phyloP scores from a whole-genome alignment of 2,888 invertebrate species.

The Chrysotoxum bicinctum region DNA sequence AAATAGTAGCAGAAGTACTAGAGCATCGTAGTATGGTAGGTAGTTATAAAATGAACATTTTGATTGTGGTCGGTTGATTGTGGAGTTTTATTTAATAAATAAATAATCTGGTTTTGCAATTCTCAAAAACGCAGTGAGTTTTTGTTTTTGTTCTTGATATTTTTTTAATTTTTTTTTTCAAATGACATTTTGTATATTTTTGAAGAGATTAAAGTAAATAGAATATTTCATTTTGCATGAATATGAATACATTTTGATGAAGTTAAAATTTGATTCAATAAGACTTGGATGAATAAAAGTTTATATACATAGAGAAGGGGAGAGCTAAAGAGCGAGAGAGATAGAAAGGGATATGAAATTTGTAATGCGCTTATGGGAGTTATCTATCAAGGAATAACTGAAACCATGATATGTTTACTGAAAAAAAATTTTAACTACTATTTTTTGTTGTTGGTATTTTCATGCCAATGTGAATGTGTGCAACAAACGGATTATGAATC shows the following conservation, averaged over 20 bases:
- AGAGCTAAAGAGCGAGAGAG: neutral
- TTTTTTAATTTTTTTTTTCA: neutral
- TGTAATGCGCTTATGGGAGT: neutral
- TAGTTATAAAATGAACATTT: conserved; percentile 62
- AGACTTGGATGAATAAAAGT: neutral
- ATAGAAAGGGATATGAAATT: neutral
- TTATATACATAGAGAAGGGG: neutral
- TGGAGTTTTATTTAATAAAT: conserved; percentile 66
- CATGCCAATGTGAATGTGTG: neutral
- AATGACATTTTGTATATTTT: conserved; percentile 11
- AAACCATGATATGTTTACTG: neutral
- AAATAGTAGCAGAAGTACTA: neutral
- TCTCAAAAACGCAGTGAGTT: conserved; percentile 81
- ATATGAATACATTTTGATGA: conserved; percentile 38
- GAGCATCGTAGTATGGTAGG: neutral
- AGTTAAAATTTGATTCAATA: conserved; percentile 3
- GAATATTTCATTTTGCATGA: conserved; percentile 27
- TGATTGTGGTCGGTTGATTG: conserved; percentile 60
- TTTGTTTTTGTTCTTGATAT: conserved; percentile 7
- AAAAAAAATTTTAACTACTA: neutral
- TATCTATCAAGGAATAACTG: neutral
- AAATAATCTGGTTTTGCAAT: conserved; percentile 81
- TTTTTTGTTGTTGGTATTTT: neutral
- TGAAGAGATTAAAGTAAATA: conserved; percentile 30
- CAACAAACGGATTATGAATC: conserved; percentile 7